Evolutionary conservation across 2,888 invertebrate genomes (phyloP).

Genomic region (Drosophila kanekoi): DNA sequence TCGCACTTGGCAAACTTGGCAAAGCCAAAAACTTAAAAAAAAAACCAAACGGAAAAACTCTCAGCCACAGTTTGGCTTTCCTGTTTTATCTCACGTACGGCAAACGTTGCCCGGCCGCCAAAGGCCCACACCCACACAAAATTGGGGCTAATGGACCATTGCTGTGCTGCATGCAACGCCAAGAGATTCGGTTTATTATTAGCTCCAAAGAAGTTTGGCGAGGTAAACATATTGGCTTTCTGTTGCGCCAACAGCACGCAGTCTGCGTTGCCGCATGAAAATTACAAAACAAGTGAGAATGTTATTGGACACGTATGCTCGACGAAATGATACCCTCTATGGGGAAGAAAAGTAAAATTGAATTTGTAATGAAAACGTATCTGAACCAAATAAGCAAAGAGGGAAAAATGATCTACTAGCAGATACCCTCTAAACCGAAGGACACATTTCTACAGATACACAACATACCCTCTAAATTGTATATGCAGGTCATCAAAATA

Average conservation of each 20-base stretch:
- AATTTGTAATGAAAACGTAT: not conserved
- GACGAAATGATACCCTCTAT: constrained; percentile 8
- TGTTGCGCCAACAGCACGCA: constrained; percentile 55
- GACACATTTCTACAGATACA: not conserved
- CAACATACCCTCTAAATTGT: not conserved
- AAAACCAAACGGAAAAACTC: not conserved
- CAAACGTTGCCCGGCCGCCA: not conserved
- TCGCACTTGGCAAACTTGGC: constrained; percentile 17
- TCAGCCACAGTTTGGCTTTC: constrained; percentile 16
- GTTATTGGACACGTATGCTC: not conserved
- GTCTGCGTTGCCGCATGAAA: constrained; percentile 25
- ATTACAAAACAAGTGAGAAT: constrained; percentile 44
- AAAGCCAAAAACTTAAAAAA: constrained; percentile 16
- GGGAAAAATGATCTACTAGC: too few relatives aligned
- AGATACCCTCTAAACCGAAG: not conserved
- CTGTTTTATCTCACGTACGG: constrained; percentile 35
- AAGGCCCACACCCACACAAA: constrained; percentile 40
- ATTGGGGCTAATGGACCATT: constrained; percentile 75
- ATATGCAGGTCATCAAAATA: constrained; percentile 10
- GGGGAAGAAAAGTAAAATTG: too few relatives aligned
- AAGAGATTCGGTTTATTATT: constrained; percentile 63
- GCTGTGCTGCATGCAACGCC: constrained; percentile 56
- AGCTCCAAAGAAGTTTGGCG: constrained; percentile 72
- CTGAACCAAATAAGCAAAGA: not conserved
- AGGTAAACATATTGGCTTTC: constrained; percentile 70